Base-by-base conservation (phyloP, 2,888 invertebrate species). In the Phalangium opilio region DNA sequence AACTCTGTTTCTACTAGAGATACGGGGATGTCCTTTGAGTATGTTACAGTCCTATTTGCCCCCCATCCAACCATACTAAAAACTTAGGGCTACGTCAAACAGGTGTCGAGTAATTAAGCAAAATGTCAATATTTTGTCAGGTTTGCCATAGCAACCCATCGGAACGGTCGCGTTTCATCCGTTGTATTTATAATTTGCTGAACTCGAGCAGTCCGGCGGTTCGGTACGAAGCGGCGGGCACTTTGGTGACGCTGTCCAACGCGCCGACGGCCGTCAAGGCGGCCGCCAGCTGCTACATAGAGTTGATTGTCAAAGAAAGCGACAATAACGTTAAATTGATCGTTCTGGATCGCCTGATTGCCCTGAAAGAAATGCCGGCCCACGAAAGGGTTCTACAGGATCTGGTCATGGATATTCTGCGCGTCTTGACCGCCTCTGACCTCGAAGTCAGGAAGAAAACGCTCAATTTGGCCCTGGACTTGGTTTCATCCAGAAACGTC, bases 301-400 rank as follows among this genome's bases (percentile, higher is more conserved):
- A 99, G 64, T 71, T 99, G 57, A 90, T 98, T 52, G 84, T 96
- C n/a, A 98, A 96, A 68, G 98, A 98, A 67, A 93, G 93, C 68
- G 98, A 98, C 68, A 98, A 99, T 71, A 98, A 99, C 71, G 96
- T 99, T 14, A 98, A 99, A 71, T 73, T 99, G 49, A 99, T 99
- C 59, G 96, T 98, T 8, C 72, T 98, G 60, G 95, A 93, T 61
- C 78, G 95, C 17, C 72, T 99, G 53, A 81, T 87, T 56, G 83
- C 84, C 2, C 75, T 98, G 65, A 81, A 82, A 54, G 86, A 83
- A 52, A 76, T 79, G 59, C 81, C 83, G 17, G 75, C 76, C 44
- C 84, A 83, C 66, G 90, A 89, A 61, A 79, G 85, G 55, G 85
- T 89, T 15, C 75, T 87, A 50, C 72, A 73, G 44, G 90, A 86